Base-by-base conservation (phyloP, 2,888 invertebrate genomes). In the Nomada fabriciana region DNA sequence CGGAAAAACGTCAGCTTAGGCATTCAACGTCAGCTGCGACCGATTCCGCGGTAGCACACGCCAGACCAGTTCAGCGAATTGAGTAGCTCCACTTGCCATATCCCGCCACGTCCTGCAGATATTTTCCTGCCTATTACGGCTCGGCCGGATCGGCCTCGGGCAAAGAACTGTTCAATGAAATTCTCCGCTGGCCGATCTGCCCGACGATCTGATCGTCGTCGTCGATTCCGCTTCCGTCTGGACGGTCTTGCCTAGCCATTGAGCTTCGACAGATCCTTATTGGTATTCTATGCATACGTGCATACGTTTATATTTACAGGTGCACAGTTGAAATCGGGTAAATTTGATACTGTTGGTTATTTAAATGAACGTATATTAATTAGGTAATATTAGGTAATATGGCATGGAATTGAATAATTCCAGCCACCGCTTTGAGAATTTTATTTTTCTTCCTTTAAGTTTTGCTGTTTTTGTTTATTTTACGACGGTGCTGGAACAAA, bases 41-140 rank as follows among this genome's bases (percentile, higher is more conserved):
- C 87, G 88, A 89, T 91, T 90, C 91, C 78, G 84, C 72, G 80
- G 81, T 82, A 88, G 86, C 86, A 88, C 89, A 86, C 83, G 89
- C 85, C 87, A 88, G 90, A 91, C 91, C 91, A 91, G 91, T 91
- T 92, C 92, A 89, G 88, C 89, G 92, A 92, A 92, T 91, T 88
- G 88, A 88, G 84, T 87, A 86, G 89, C 89, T 88, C 89, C 86
- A 88, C 90, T 89, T 87, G 86, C 89, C 87, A 85, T 89, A 88
- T 89, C 86, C 85, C 83, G 84, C 85, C 88, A 74, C 85, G 88
- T 89, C 89, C 86, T 86, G 85, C 85, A 86, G 84, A 85, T 86
- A 90, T 89, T 89, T 88, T 82, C 89, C 87, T 89, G 83, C 91
- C 91, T 89, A 90, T 91, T 91, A 91, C 90, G 91, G 83, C 72